Conservation (phyloP, 1,140 invertebrate genomes). For the roundworm (Caenorhabditis elegans) region WBcel235 BX284605.5:12617501-12618000, state of each 20-base stretch:
- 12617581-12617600: not conserved
- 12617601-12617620: conserved; percentile 69
- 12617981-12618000: conserved; percentile 57
- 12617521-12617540: no score
- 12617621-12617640: conserved; percentile 58
- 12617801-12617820: conserved; percentile 52
- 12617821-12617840: not conserved
- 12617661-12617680: conserved; percentile 56
- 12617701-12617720: conserved; percentile 61
- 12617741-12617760: conserved; percentile 57
- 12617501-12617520: no score
- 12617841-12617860: conserved; percentile 40
- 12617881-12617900: conserved; percentile 54
- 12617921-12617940: conserved; percentile 52
- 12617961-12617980: conserved; percentile 59
- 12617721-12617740: conserved; percentile 51
- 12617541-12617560: no score
- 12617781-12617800: conserved; percentile 57
- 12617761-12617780: conserved; percentile 56
- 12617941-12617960: conserved; percentile 55
- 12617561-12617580: no score
- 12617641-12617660: conserved; percentile 61
- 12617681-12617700: conserved; percentile 60
- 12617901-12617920: conserved; percentile 45
- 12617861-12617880: not conserved